Evolutionary conservation across 2,113 vertebrate genomes (phyloP), one percentile per base, ranked within the genome.

Genomic region (Girardinichthys multiradiatus): DNA sequence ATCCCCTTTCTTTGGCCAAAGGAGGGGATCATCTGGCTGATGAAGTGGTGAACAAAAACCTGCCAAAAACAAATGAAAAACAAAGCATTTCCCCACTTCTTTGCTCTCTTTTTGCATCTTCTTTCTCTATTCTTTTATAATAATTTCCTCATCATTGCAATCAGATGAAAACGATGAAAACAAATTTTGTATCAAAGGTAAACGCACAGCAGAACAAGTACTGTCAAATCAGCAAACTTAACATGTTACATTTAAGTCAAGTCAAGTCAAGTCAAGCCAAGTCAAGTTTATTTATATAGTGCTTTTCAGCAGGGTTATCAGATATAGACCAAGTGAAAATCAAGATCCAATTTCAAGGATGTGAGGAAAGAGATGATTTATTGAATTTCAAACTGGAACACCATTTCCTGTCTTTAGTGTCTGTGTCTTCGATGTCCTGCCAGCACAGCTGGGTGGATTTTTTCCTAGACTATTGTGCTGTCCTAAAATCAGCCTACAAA

Each of bases 71-170:
- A 58, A 42, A 72, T 48, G 17, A 63, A 63, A 64, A 70, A 73
- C 19, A 45, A 33, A 42, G 57, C n/a, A 29, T 35, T 37, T 69
- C 61, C n/a, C 66, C 26, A 29, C 33, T 51, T 57, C 66, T 51
- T 70, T 2, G 5, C 69, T 30, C 62, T 66, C 27, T 74, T 45
- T 77, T 81, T 69, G 45, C 54, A 17, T 70, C 30, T 70, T 45
- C 58, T 81, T 58, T 48, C 15, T 64, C 27, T 35, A 19, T 73
- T 71, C 29, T 37, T 80, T 69, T 14, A 42, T 69, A 33, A 73
- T 69, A 67, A 39, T 74, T 77, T 75, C 68, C 17, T 86, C 57
- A 78, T 89, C 89, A 93, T 89, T 68, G 78, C 28, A 86, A 48
- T 76, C 87, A 90, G 83, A 91, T 87, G 83, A 81, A 69, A 66